Base-by-base conservation (phyloP, 1,140 invertebrate species). In the Drosophila sp. region DNA sequence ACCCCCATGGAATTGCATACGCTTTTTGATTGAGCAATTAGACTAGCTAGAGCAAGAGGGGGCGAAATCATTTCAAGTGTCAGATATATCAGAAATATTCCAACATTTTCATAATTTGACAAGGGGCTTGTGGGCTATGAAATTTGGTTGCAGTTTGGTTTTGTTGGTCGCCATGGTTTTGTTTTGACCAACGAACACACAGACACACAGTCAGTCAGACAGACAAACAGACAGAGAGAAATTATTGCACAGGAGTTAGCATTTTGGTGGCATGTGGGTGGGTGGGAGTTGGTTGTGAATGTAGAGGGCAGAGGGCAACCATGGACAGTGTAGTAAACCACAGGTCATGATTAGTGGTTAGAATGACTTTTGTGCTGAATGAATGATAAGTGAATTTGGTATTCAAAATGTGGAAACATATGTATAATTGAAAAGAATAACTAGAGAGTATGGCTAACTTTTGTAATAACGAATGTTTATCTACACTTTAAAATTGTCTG, bases 1-100 rank as follows among this genome's bases (percentile, higher is more conserved):
- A 72, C 23, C 71, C 82, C 82, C 83, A 76, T 72, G 83, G 83
- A 83, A 83, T 87, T 83, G 83, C 84, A 86, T 83, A 87, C 84
- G 84, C 67, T 86, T 76, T 86, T 79, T 86, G 83, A 86, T 86
- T 86, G 83, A 87, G 83, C 83, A 86, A 86, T 86, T 86, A 86
- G 79, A 58, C 71, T 68, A 72, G 61, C 23, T 17, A 27, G 35
- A 47, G 27, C 25, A 55, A 38, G 5, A 40, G 10, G 35, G 23
- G 11, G 25, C 27, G 30, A 2, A 25, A 57, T 86, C 76, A 86
- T 86, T 81, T 72, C 68, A 86, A 82, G 83, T 86, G 83, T 83
- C 82, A 86, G 82, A 58, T 66, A 77, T 76, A 70, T 61, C 66
- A 56, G 66, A 81, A 86, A 72, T 85, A 80, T 77, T 72, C 83